These are phyloP conservation scores for Amia ocellicauda DNA, from an alignment of 2,113 vertebrate genomes.

Conservation along the genomic window DNA sequence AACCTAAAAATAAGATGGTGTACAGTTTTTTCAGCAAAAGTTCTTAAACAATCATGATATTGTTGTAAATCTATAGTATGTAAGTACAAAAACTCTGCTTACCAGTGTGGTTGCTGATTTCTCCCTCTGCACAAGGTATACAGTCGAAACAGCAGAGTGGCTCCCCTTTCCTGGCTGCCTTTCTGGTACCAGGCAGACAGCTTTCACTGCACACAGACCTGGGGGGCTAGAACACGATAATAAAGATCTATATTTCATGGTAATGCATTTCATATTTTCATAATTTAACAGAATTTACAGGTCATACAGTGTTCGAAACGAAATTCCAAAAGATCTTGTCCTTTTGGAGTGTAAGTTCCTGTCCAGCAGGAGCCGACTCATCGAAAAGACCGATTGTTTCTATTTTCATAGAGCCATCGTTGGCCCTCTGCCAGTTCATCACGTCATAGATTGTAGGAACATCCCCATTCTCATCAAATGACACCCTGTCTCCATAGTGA, in stretches of 20 bases:
- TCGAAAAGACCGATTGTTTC: constrained; percentile 16
- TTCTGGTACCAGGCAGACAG: constrained; percentile 60
- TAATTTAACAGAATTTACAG: too few species aligned
- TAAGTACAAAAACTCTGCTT: too few species aligned
- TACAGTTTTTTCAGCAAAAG: too few species aligned
- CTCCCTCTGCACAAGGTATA: constrained; percentile 67
- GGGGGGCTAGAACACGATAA: constrained; percentile 54
- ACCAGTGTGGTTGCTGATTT: constrained; percentile 59
- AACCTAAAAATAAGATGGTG: too few species aligned
- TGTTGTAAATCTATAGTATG: too few species aligned
- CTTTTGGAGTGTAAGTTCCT: constrained; percentile 8
- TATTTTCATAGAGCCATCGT: constrained; percentile 7
- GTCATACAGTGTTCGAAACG: not conserved
- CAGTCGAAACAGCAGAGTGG: constrained; percentile 71
- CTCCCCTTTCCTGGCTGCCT: constrained; percentile 59
- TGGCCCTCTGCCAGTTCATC: constrained; percentile 19
- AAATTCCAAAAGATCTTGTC: constrained; percentile 4
- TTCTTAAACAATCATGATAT: too few species aligned
- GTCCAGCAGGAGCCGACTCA: constrained; percentile 9
- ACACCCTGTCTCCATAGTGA: constrained; percentile 5
- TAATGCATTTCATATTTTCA: too few species aligned
- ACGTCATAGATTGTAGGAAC: constrained; percentile 18
- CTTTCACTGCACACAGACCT: constrained; percentile 61
- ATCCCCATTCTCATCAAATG: constrained; percentile 21
- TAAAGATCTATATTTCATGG: too few species aligned